These are phyloP conservation scores for Athene noctua DNA, from an alignment of 2,113 vertebrate species.

Conservation along the genomic window DNA sequence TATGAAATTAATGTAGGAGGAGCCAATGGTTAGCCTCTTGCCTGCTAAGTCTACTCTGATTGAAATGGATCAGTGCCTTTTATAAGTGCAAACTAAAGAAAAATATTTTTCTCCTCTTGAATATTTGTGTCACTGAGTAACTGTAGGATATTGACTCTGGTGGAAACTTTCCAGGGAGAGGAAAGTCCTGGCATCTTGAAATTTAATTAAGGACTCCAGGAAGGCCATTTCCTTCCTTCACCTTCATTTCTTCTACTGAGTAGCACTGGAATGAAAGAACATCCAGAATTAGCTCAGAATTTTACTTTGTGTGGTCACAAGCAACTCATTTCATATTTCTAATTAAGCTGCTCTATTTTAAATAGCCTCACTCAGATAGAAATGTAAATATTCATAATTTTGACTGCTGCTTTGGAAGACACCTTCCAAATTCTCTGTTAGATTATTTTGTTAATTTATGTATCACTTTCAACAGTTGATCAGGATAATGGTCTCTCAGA, in stretches of 20 bases:
- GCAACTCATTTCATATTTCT: neutral
- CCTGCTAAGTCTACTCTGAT: neutral
- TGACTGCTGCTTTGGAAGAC: conserved; percentile 36
- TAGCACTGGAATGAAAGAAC: neutral
- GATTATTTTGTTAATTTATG: neutral
- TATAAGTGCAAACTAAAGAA: conserved; percentile 23
- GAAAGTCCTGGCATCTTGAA: neutral
- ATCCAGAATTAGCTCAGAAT: neutral
- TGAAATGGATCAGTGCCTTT: conserved; percentile 57
- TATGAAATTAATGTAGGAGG: neutral
- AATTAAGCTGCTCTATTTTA: conserved; percentile 23
- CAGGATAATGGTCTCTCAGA: neutral
- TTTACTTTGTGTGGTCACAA: neutral
- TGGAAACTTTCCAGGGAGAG: neutral
- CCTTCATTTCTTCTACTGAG: neutral
- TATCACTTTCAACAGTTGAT: neutral
- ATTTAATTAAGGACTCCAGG: neutral
- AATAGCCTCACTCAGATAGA: conserved; percentile 6
- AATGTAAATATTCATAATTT: conserved; percentile 6
- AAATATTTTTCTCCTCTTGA: conserved; percentile 16
- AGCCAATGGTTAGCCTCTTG: neutral
- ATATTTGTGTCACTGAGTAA: conserved; percentile 15
- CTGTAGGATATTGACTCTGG: neutral
- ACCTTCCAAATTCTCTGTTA: neutral
- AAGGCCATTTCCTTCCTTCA: neutral